phyloP scores from a whole-genome alignment of 2,797 vertebrate species.

The Danionella dracula region DNA sequence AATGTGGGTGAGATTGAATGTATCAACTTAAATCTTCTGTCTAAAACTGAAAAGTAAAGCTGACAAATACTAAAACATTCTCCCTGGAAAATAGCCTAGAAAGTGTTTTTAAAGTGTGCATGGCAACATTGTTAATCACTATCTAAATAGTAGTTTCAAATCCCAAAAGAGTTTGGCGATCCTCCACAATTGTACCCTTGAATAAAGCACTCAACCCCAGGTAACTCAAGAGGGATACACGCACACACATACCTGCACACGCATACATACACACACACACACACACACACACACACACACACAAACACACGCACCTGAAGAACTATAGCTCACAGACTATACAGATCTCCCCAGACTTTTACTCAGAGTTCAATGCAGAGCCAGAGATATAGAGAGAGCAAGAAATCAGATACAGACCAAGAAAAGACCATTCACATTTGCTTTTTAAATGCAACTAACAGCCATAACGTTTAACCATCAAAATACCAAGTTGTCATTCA shows the following conservation, averaged over 20 bases:
- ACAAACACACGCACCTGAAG: neutral
- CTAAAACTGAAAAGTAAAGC: neutral
- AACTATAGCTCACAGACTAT: neutral
- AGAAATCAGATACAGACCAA: neutral
- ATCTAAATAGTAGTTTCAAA: neutral
- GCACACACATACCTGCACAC: neutral
- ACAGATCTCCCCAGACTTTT: neutral
- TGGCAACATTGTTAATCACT: neutral
- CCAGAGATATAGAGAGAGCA: neutral
- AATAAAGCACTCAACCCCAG: neutral
- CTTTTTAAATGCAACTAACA: constrained; percentile 12
- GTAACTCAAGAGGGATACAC: neutral
- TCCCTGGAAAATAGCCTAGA: neutral
- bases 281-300: too few species aligned
- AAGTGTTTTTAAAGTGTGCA: neutral
- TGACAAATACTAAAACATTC: neutral
- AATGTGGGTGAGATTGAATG: too few species aligned
- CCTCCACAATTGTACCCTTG: neutral
- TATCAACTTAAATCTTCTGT: too few species aligned
- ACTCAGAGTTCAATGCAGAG: constrained; percentile 17
- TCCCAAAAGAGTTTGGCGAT: neutral
- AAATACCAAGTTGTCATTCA: too few species aligned
- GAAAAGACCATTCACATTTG: neutral
- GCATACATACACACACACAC: too few species aligned
- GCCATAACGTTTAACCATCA: neutral